phyloP scores from a whole-genome alignment of 1,140 invertebrate genomes.

The Popillia japonica region DNA sequence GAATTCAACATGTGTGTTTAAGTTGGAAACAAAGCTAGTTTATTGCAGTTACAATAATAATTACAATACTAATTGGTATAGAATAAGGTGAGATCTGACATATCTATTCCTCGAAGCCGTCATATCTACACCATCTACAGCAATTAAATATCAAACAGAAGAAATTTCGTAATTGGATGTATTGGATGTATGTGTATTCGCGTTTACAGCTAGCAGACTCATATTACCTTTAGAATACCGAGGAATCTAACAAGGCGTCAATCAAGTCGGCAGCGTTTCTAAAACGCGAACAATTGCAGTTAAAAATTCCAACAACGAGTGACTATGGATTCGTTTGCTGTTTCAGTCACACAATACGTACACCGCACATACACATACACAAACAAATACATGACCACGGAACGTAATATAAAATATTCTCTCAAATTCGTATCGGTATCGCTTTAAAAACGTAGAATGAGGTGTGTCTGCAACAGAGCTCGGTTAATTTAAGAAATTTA shows the following conservation, averaged over 20 bases:
- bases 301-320: not conserved
- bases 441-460: not conserved
- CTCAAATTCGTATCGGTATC: conserved; percentile 19
- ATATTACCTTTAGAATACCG: not conserved
- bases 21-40: too few species aligned
- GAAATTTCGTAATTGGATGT: not conserved
- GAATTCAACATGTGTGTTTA: too few species aligned
- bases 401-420: too few species aligned
- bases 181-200: not conserved
- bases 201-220: not conserved
- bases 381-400: too few species aligned
- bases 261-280: not conserved
- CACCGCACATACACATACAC: too few species aligned
- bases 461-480: not conserved
- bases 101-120: too few species aligned
- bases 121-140: not conserved
- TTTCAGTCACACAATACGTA: not conserved
- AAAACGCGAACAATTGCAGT: conserved; percentile 10
- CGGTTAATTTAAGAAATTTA: conserved; percentile 4
- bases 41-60: too few species aligned
- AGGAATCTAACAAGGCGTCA: conserved; percentile 26
- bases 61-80: too few species aligned
- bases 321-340: not conserved
- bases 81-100: too few species aligned
- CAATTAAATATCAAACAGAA: not conserved